phyloP scores from a whole-genome alignment of 2,797 vertebrate species.

The Martes flavigula region DNA sequence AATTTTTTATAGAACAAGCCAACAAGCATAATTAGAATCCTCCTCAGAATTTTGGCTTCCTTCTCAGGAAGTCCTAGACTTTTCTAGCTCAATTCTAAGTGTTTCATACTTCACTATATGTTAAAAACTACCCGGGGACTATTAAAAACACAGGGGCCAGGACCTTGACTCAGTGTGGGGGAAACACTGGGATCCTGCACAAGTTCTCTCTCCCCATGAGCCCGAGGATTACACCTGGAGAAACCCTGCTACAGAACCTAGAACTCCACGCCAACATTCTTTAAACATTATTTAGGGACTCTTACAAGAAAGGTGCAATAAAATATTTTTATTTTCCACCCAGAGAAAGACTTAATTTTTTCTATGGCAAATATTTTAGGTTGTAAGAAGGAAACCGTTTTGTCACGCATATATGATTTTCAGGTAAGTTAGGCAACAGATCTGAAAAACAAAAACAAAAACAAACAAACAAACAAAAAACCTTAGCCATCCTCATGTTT shows the following conservation, averaged over 20 bases:
- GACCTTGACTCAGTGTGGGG: background rate
- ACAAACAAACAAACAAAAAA: background rate
- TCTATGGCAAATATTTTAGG: background rate
- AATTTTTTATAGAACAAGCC: background rate
- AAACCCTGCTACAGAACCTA: background rate
- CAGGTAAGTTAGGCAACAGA: background rate
- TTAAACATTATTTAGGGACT: background rate
- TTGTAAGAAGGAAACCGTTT: background rate
- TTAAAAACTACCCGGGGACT: background rate
- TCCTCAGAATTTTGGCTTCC: constrained; percentile 7
- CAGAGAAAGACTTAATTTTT: background rate
- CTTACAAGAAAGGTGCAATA: background rate
- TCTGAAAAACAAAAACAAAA: background rate
- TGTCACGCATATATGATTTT: background rate
- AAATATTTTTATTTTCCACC: background rate
- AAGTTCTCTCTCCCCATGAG: background rate
- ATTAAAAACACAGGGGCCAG: background rate
- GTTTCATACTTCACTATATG: background rate
- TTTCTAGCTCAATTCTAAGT: background rate
- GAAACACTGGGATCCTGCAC: background rate
- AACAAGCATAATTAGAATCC: background rate
- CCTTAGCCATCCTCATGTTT: background rate
- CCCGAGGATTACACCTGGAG: background rate
- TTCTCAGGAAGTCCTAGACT: constrained; percentile 17
- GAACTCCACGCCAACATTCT: background rate